phyloP scores from a whole-genome alignment of 2,888 invertebrate species.

The Argyresthia goedartella region DNA sequence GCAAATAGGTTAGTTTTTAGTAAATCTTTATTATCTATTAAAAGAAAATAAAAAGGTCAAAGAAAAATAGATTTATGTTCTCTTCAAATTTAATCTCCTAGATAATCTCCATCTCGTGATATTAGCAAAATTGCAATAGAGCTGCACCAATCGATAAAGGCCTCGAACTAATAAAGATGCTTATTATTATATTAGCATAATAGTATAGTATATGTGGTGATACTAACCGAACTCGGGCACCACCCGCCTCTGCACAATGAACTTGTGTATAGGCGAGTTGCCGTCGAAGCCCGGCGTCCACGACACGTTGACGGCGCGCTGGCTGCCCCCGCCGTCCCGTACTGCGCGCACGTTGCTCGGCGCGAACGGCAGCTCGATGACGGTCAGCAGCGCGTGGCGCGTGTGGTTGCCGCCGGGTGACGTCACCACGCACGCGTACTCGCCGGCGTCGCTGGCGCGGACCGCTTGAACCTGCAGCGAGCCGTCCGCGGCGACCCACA shows the following conservation, averaged over 20 bases:
- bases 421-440: constrained; percentile 91
- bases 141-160: no score
- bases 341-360: constrained; percentile 89
- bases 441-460: constrained; percentile 92
- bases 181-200: no score
- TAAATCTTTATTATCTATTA: no score
- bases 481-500: constrained; percentile 84
- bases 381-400: constrained; percentile 80
- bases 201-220: no score
- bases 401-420: constrained; percentile 95
- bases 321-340: constrained; percentile 74
- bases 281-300: constrained; percentile 99
- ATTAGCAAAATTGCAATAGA: no score
- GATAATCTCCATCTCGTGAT: no score
- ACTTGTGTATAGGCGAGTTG: constrained; percentile 94
- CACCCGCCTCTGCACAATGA: constrained; percentile 91
- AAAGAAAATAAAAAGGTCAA: no score
- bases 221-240: constrained; percentile 86
- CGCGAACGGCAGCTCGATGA: constrained; percentile 96
- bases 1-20: no score
- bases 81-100: no score
- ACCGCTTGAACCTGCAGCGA: constrained; percentile 90
- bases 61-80: no score
- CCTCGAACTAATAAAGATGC: no score
- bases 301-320: constrained; percentile 87